These are phyloP conservation scores for Echiichthys vipera DNA, from an alignment of 2,797 vertebrate species.

Conservation along the genomic window DNA sequence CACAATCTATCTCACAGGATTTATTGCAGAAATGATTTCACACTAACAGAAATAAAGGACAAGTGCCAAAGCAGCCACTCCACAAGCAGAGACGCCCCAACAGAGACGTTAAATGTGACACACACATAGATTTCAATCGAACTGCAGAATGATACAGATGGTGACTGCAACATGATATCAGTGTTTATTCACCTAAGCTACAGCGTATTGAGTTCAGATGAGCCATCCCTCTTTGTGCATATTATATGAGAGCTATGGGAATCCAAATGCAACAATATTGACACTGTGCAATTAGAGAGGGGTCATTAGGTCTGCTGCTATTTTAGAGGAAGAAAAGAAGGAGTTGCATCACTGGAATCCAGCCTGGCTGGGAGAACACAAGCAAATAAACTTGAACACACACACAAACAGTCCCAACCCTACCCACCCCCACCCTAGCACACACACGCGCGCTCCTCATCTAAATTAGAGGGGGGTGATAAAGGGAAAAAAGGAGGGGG, in stretches of 20 bases:
- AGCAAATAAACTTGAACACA: conserved; percentile 33
- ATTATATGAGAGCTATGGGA: conserved; percentile 79
- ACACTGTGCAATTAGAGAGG: conserved; percentile 82
- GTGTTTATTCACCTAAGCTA: conserved; percentile 35
- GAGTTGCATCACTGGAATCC: conserved; percentile 69
- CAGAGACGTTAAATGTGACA: neutral
- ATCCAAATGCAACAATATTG: conserved; percentile 86
- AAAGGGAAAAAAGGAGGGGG: conserved; percentile 64
- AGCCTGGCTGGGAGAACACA: conserved; percentile 35
- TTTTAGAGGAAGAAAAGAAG: conserved; percentile 63
- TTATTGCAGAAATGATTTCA: neutral
- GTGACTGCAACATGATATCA: conserved; percentile 44
- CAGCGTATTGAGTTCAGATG: conserved; percentile 52
- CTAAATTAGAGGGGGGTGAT: conserved; percentile 77
- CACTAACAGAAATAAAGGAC: neutral
- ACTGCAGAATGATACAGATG: conserved; percentile 12
- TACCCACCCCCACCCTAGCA: conserved; percentile 12
- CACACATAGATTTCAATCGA: conserved; percentile 6
- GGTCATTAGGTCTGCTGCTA: conserved; percentile 78
- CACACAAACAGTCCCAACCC: neutral
- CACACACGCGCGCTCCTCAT: conserved; percentile 26
- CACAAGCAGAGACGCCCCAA: neutral
- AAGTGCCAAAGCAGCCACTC: neutral
- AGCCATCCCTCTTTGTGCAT: conserved; percentile 68
- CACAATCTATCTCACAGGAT: no score